Evolutionary conservation across 2,113 vertebrate genomes (phyloP).

Genomic region (Gopherus flavomarginatus): DNA sequence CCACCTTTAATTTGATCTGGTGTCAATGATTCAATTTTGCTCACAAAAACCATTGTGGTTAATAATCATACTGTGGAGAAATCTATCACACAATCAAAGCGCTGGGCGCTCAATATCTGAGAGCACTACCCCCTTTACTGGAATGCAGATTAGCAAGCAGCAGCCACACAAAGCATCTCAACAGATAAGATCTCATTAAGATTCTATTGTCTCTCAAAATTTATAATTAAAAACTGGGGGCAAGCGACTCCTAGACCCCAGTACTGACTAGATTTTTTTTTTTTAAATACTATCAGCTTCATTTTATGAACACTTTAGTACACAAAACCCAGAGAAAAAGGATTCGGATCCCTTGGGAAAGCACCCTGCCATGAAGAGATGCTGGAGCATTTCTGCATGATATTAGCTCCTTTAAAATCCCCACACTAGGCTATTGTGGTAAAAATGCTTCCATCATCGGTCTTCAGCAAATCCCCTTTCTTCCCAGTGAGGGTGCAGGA

Average conservation of each 20-base stretch:
- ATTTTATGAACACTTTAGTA: background rate
- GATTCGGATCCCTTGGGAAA: background rate
- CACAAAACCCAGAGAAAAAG: background rate
- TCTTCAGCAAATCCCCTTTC: background rate
- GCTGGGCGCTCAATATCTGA: background rate
- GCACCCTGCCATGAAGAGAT: background rate
- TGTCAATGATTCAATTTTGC: background rate
- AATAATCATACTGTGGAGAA: background rate
- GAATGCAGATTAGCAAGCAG: background rate
- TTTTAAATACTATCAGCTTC: background rate
- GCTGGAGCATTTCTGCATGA: fast-evolving
- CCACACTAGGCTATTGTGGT: background rate
- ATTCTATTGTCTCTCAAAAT: slow-evolving; percentile 15
- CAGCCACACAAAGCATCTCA: background rate
- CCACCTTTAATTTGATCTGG: background rate
- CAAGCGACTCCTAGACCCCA: background rate
- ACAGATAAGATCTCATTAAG: slow-evolving; percentile 37
- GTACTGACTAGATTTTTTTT: background rate
- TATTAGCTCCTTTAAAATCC: background rate
- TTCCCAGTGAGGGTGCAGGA: background rate
- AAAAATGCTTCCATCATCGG: background rate
- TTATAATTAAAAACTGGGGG: slow-evolving; percentile 20
- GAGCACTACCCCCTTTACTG: background rate
- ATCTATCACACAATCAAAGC: slow-evolving; percentile 3
- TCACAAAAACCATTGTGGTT: slow-evolving; percentile 6